Evolutionary conservation across 2,113 vertebrate genomes (phyloP).

Genomic region (Piprites chloris): DNA sequence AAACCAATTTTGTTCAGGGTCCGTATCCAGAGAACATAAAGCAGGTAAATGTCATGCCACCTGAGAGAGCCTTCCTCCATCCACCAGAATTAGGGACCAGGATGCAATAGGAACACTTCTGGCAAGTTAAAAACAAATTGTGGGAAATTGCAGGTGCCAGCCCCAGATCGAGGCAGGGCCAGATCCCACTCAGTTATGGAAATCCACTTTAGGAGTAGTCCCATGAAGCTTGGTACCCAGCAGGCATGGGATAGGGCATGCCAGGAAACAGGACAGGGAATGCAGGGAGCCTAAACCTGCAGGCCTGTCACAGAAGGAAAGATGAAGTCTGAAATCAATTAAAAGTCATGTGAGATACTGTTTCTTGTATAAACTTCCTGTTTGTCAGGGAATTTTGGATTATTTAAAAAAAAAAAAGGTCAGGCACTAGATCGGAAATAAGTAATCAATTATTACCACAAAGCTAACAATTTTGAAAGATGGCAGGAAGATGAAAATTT

Average conservation of each 20-base stretch:
- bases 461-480: neutral
- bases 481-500: neutral
- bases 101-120: neutral
- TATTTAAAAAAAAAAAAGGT: neutral
- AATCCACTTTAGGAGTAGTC: accelerated
- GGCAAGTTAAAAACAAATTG: neutral
- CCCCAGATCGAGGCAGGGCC: accelerated
- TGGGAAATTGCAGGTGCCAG: neutral
- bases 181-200: neutral
- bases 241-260: accelerated
- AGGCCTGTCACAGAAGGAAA: neutral
- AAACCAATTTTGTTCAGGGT: neutral
- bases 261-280: neutral
- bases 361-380: conserved; percentile 28
- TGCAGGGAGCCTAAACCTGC: neutral
- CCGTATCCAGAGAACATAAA: neutral
- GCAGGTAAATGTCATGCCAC: neutral
- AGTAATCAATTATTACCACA: neutral
- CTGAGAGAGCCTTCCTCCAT: neutral
- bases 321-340: neutral
- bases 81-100: neutral
- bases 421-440: neutral
- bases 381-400: neutral
- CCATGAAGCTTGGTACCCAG: neutral
- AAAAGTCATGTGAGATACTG: neutral